Base-by-base conservation (phyloP, 2,797 vertebrate species). In the Vireo griseus region DNA sequence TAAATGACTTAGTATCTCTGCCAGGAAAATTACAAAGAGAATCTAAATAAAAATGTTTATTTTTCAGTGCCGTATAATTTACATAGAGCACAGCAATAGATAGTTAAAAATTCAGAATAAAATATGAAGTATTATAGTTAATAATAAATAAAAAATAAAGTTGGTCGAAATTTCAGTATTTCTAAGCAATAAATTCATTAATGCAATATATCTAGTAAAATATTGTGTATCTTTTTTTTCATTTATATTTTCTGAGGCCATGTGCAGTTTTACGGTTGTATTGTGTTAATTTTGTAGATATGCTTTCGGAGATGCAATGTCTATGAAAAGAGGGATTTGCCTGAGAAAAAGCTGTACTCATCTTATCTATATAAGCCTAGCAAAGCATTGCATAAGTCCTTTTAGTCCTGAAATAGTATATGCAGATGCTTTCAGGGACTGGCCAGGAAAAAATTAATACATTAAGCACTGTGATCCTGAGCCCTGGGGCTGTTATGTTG, bases 341-440 rank as follows among this genome's bases (percentile, higher is more conserved):
- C 9, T 33, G 68, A 67, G 68, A 2, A 86, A 84, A 31, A 59
- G 35, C 6, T n/a, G 10, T 59, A 16, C 35, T 90, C 33, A 33
- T 87, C 7, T 92, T 82, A 66, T 61, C 55, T 85, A 1, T 15
- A 3, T 96, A 77, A 82, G 40, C 55, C 37, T 87, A 21, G 42
- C 45, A 91, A 87, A 76, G 45, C 61, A 20, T 88, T 88, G 39
- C 50, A 2, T 90, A 88, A 93, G 35, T 59, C 72, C 45, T 83
- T 88, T 91, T 68, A 83, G 81, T 79, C 22, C 57, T 67, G 42
- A 26, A 37, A 48, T 33, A 73, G 31, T 16, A 35, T 52, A 39
- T 74, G 77, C 57, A 90, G 45, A 67, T 96, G 61, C 79, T 90
- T 88, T 94, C 61, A 77, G 80, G 52, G 42, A n/a, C 68, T 74